phyloP scores from a whole-genome alignment of 35 echinoderm and acorn worm species.

The Ophiothrix spiculata region DNA sequence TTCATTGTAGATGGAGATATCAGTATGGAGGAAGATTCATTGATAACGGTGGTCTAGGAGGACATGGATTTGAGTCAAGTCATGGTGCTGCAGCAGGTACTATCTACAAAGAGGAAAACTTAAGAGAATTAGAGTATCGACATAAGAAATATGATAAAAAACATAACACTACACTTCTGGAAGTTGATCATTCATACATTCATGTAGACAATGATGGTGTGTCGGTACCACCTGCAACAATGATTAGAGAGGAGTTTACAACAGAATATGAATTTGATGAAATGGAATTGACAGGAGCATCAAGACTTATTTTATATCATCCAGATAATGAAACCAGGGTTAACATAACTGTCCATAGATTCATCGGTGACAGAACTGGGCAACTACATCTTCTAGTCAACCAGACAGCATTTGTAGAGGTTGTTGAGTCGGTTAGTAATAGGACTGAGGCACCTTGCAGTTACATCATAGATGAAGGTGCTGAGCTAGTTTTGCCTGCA shows the following conservation, averaged over 20 bases:
- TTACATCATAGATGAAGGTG: constrained; percentile 66
- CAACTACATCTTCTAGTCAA: constrained; percentile 74
- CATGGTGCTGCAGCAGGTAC: constrained; percentile 90
- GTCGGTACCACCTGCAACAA: constrained; percentile 70
- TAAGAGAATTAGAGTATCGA: constrained; percentile 71
- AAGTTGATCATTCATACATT: constrained; percentile 77
- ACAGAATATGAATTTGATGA: constrained; percentile 80
- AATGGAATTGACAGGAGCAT: constrained; percentile 80
- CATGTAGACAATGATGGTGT: constrained; percentile 79
- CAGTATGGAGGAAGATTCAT: constrained; percentile 80
- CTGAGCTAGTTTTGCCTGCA: constrained; percentile 61
- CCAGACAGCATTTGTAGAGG: constrained; percentile 79
- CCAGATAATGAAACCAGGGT: constrained; percentile 79
- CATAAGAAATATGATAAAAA: constrained; percentile 72
- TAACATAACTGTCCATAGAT: constrained; percentile 68
- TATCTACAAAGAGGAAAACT: constrained; percentile 81
- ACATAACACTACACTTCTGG: constrained; percentile 71
- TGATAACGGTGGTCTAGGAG: constrained; percentile 75
- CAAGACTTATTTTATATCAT: constrained; percentile 72
- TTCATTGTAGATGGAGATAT: constrained; percentile 82
- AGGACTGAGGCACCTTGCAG: constrained; percentile 83
- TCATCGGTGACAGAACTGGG: constrained; percentile 78
- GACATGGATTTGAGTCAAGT: constrained; percentile 23
- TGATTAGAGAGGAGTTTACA: constrained; percentile 68
- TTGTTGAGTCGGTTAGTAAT: constrained; percentile 70